phyloP scores from a whole-genome alignment of 2,888 invertebrate genomes.

The Orthosia gracilis region DNA sequence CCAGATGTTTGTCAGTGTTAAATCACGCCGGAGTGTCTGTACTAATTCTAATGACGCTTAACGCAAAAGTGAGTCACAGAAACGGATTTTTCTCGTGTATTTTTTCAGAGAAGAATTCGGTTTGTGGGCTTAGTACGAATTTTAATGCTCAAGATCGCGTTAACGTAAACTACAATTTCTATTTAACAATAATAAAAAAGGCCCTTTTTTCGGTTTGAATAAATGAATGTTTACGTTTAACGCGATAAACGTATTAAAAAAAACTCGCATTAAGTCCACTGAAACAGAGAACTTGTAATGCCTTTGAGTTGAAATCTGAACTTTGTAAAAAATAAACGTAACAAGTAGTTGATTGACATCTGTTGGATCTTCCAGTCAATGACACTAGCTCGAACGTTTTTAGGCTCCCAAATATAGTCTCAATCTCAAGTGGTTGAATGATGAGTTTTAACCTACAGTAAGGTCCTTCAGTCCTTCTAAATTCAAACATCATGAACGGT shows the following conservation, averaged over 20 bases:
- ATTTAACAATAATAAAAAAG: too few relatives aligned
- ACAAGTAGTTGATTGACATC: slow-evolving; percentile 49
- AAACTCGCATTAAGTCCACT: background rate
- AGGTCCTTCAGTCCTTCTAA: slow-evolving; percentile 7
- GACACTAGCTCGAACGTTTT: slow-evolving; percentile 36
- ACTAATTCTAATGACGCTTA: slow-evolving; percentile 14
- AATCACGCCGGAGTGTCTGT: slow-evolving; percentile 37
- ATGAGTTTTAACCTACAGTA: slow-evolving; percentile 2
- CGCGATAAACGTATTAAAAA: too few relatives aligned
- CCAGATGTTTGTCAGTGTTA: slow-evolving; percentile 19
- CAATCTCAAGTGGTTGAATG: slow-evolving; percentile 17
- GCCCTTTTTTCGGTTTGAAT: too few relatives aligned
- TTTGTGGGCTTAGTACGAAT: background rate
- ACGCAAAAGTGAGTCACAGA: slow-evolving; percentile 24
- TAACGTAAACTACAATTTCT: too few relatives aligned
- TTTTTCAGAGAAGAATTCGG: background rate
- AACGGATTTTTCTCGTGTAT: background rate
- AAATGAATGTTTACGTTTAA: too few relatives aligned
- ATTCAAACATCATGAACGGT: background rate
- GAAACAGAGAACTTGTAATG: slow-evolving; percentile 4
- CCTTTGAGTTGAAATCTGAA: slow-evolving; percentile 12
- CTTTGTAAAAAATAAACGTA: slow-evolving; percentile 24
- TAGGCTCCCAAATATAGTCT: slow-evolving; percentile 46
- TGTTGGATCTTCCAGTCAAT: slow-evolving; percentile 43
- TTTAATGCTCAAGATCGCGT: too few relatives aligned